Evolutionary conservation across 2,113 vertebrate species (phyloP).

Genomic region (Silurus glanis): DNA sequence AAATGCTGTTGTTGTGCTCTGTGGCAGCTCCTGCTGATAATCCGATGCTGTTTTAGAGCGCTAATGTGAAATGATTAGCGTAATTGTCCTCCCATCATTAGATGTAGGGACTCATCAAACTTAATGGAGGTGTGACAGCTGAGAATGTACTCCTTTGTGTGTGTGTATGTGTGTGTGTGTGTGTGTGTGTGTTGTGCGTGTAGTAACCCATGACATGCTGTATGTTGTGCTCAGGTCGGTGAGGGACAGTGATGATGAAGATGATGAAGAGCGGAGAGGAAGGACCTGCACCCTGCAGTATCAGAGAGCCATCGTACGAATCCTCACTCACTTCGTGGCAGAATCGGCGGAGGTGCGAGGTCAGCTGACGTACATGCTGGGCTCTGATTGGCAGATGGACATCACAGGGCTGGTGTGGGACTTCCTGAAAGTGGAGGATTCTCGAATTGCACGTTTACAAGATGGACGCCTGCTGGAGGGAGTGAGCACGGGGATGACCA

Average conservation of each 20-base stretch:
- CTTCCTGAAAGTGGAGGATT: constrained; percentile 89
- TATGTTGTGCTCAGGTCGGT: constrained; percentile 71
- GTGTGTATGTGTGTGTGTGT: not conserved
- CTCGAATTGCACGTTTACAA: constrained; percentile 80
- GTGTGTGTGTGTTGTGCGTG: constrained; percentile 9
- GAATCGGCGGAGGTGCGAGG: constrained; percentile 79
- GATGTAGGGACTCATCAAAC: constrained; percentile 14
- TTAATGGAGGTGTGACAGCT: constrained; percentile 32
- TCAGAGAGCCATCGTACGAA: constrained; percentile 86
- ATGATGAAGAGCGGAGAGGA: constrained; percentile 85
- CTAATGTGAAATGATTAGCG: constrained; percentile 3
- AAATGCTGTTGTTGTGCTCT: not conserved
- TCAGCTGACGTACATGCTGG: constrained; percentile 82
- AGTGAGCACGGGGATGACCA: constrained; percentile 87
- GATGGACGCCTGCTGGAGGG: constrained; percentile 83
- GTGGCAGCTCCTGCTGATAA: constrained; percentile 4
- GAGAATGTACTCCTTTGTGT: constrained; percentile 24
- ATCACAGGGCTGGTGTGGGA: constrained; percentile 87
- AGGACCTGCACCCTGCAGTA: constrained; percentile 88
- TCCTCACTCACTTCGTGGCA: constrained; percentile 90
- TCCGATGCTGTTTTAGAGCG: not conserved
- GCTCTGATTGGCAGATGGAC: constrained; percentile 90
- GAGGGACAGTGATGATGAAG: constrained; percentile 90
- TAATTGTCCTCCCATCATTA: constrained; percentile 37
- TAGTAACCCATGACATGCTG: not conserved